phyloP scores from a whole-genome alignment of 2,797 vertebrate genomes.

The Gallinago stenura region DNA sequence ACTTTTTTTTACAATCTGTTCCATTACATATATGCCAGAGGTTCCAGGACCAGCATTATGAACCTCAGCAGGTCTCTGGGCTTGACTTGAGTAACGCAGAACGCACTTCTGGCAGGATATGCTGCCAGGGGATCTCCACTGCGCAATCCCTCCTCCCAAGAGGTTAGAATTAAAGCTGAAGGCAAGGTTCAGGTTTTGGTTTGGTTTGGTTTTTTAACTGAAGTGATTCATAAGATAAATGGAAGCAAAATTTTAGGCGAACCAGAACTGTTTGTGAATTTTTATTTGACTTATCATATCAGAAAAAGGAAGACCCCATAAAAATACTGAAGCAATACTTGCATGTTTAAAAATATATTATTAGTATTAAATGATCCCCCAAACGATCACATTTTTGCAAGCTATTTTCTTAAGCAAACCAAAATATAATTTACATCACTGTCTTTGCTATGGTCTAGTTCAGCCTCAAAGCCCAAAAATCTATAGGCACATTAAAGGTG shows the following conservation, averaged over 20 bases:
- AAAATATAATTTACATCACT: background rate
- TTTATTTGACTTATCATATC: background rate
- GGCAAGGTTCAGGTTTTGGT: background rate
- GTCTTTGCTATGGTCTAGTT: background rate
- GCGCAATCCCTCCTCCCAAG: accelerated
- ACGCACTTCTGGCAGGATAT: accelerated
- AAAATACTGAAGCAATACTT: background rate
- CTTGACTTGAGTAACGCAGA: background rate
- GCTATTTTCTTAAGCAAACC: background rate
- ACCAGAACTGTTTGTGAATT: background rate
- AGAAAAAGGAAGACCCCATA: background rate
- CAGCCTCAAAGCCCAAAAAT: background rate
- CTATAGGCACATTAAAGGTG: background rate
- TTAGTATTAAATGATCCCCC: background rate
- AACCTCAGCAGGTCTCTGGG: background rate
- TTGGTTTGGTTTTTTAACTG: background rate
- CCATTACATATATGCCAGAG: accelerated
- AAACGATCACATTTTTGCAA: accelerated
- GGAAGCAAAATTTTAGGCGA: background rate
- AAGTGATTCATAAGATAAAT: background rate
- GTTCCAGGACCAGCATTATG: background rate
- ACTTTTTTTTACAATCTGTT: background rate
- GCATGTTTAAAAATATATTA: background rate
- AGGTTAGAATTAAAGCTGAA: background rate
- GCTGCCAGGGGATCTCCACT: background rate